Evolutionary conservation across 2,113 vertebrate genomes (phyloP), one percentile per base, ranked within the genome.

Genomic region (Bombycilla garrulus): DNA sequence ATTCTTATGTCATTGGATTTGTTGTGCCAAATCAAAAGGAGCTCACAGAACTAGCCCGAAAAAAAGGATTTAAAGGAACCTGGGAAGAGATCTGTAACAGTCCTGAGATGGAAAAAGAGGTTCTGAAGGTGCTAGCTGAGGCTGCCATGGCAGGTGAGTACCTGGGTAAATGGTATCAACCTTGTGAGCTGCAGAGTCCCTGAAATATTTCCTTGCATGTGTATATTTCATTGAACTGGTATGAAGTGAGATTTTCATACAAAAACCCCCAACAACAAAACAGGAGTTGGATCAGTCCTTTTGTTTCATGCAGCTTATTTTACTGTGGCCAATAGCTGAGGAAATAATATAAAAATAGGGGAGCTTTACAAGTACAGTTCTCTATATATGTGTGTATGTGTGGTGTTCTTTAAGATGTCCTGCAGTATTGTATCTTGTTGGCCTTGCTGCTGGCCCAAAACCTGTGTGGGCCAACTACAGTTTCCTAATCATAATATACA

Each of bases 11-110:
- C 96, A 98, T 99, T 96, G 98, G 98, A 96, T 99, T 99, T 88
- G 96, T 99, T 97, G 99, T 99, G 97, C 99, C 99, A 98, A 99
- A 99, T 97, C 98, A 99, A 97, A 99, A 99, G 97, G 99, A 99
- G 57, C 97, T 99, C 1, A 94, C 97, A 86, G 97, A 98, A 64
- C 94, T 99, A 90, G 99, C 99, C 56, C 97, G 97, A 38, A 98
- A 98, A 92, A 98, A 98, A 77, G 95, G 97, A 44, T 96, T 99
- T 92, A 87, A 91, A 56, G 99, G 99, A 66, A 98, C 98, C 2
- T 98, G 97, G 98, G 98, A 99, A 91, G 98, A 99, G 91, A 98
- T 99, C 81, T 99, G 99, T 73, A 98, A 98, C 94, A 98, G 97
- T 61, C 65, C 98, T 38, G 98, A 98, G 67, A 98, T 99, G 98